These are phyloP conservation scores for Hippocampus kuda DNA, from an alignment of 2,797 vertebrate genomes.

Conservation along the genomic window DNA sequence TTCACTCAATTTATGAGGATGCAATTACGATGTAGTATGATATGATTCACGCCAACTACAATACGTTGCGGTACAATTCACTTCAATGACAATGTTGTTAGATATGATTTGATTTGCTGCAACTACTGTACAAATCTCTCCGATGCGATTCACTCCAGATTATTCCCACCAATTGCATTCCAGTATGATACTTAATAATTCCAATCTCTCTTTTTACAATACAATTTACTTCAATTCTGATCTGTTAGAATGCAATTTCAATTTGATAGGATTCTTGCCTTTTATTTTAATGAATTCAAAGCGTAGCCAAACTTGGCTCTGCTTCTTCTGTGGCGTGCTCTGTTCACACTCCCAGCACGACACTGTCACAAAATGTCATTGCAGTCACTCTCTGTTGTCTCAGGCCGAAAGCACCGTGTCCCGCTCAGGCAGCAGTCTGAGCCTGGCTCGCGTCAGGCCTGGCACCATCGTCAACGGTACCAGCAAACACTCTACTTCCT, in stretches of 20 bases:
- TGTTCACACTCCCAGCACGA: neutral
- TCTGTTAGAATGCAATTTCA: too few relatives aligned
- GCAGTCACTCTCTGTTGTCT: neutral
- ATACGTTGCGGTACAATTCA: neutral
- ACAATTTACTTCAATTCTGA: too few relatives aligned
- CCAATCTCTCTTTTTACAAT: too few relatives aligned
- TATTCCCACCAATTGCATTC: too few relatives aligned
- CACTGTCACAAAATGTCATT: neutral
- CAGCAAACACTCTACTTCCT: constrained; percentile 66
- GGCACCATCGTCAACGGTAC: constrained; percentile 75
- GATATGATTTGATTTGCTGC: too few relatives aligned
- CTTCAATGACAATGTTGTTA: neutral
- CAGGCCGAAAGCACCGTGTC: constrained; percentile 67
- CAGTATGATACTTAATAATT: too few relatives aligned
- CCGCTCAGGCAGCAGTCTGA: constrained; percentile 73
- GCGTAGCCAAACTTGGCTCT: neutral
- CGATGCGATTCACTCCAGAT: too few relatives aligned
- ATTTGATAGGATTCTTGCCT: too few relatives aligned
- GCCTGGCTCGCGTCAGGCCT: constrained; percentile 76
- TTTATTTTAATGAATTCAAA: neutral
- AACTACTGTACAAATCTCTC: too few relatives aligned
- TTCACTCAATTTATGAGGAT: too few relatives aligned
- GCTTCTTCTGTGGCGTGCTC: neutral
- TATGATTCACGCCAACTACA: too few relatives aligned
- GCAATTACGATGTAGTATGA: too few relatives aligned